Evolutionary conservation across 2,113 vertebrate genomes (phyloP).

Genomic region (Dasyprocta punctata): DNA sequence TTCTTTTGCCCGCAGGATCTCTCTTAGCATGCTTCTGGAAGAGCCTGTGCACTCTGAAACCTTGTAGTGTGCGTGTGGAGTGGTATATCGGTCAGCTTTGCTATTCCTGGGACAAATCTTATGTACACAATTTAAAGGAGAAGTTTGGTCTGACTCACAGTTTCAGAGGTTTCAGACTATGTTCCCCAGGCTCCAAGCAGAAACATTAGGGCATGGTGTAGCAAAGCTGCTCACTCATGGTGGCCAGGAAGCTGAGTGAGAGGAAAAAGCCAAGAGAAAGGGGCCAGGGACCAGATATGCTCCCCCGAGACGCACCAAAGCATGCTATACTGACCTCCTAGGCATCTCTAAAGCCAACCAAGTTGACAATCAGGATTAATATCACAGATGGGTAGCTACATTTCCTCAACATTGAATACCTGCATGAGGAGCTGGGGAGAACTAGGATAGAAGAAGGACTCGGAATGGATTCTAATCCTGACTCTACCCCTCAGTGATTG

Average conservation of each 20-base stretch:
- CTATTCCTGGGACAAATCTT: background rate
- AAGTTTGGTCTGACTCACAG: background rate
- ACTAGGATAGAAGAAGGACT: background rate
- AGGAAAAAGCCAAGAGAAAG: background rate
- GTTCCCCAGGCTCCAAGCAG: background rate
- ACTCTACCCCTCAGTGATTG: background rate
- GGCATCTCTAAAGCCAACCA: background rate
- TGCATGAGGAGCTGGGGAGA: background rate
- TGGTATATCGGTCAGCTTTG: background rate
- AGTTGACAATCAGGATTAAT: background rate
- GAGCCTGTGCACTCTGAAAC: background rate
- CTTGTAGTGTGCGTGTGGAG: accelerated
- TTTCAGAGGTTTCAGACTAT: background rate
- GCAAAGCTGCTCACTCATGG: background rate
- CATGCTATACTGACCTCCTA: background rate
- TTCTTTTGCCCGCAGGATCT: background rate
- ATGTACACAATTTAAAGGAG: background rate
- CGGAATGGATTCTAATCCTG: background rate
- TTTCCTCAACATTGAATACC: background rate
- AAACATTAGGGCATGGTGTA: background rate
- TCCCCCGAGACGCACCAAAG: background rate
- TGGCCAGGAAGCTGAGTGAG: background rate
- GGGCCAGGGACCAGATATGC: background rate
- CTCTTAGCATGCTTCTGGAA: conserved; percentile 9
- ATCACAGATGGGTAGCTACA: background rate